phyloP scores from a whole-genome alignment of 2,888 invertebrate genomes.

The Noctua comes region DNA sequence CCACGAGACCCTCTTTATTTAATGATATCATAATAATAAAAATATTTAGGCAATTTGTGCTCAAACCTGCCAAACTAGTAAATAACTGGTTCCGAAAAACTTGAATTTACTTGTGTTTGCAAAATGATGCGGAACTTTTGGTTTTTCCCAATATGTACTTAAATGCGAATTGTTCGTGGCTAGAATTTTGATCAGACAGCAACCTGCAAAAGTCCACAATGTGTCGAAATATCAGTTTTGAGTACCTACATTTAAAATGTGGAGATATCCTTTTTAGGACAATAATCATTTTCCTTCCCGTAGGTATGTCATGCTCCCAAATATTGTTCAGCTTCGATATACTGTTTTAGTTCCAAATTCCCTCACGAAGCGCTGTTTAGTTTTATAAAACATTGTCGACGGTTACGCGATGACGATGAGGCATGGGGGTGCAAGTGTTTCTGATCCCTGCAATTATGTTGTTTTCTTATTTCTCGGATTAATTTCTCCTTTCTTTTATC shows the following conservation, averaged over 20 bases:
- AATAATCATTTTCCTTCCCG: background rate
- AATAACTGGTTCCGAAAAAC: slow-evolving; percentile 21
- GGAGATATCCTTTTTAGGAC: background rate
- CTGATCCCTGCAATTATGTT: background rate
- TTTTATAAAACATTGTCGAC: background rate
- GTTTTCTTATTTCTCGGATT: background rate
- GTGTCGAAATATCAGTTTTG: background rate
- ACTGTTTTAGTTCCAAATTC: background rate
- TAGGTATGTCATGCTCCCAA: background rate
- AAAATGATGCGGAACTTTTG: slow-evolving; percentile 20
- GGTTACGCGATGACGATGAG: background rate
- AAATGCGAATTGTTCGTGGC: background rate
- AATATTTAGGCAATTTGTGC: slow-evolving; percentile 20
- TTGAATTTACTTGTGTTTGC: background rate
- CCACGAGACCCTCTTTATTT: background rate
- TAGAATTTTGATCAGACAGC: background rate
- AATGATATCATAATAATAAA: slow-evolving; percentile 1
- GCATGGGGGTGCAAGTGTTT: background rate
- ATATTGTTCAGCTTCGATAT: background rate
- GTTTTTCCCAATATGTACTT: background rate
- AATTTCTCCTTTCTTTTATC: background rate
- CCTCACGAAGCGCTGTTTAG: background rate
- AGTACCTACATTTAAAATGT: background rate
- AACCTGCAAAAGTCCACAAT: background rate
- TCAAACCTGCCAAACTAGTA: slow-evolving; percentile 30